Base-by-base conservation (phyloP, 2,113 vertebrate genomes). In the Pachypanchax playfairii region DNA sequence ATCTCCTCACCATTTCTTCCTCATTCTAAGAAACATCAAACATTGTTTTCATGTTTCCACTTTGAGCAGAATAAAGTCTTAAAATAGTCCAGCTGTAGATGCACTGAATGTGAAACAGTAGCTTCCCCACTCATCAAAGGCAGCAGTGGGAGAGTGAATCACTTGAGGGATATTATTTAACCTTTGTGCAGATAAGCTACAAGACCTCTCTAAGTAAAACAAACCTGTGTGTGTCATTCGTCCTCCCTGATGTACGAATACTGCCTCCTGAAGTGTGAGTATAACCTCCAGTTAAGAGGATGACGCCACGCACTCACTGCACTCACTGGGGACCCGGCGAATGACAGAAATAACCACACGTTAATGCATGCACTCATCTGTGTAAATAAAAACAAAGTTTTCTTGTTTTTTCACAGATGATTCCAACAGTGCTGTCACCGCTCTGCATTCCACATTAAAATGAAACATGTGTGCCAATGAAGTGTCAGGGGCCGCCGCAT, bases 201-300 rank as follows among this genome's bases (percentile, higher is more conserved):
- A 29, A 59, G 58, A 70, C 35, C 39, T 35, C 10, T 28, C 31
- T 70, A 59, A 66, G 42, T 41, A 77, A 73, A 70, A 82, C 78
- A 77, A 72, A 79, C 52, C 73, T 65, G 14, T 15, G 61, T 55
- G 66, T 73, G 55, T 70, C 61, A 67, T 49, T 54, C 25, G 18
- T 14, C 25, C 74, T 73, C 82, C 71, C 74, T 15, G 54, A 64
- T 60, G 81, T 56, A 9, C 44, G 38, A 12, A 35, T 1, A 35
- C 57, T 51, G 53, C 28, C 39, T 42, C 39, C 51, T 56, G 33
- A 68, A 55, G 60, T 62, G 56, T 26, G 48, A 67, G 70, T 24
- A n/a, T 65, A 69, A 79, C 76, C 71, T 75, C 47, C 73, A 70
- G 59, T 75, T 53, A 65, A 70, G 50, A 65, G 49, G n/a, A 43